Evolutionary conservation across 2,888 invertebrate species (phyloP), one percentile per base, ranked within the genome.

Genomic region (Ophonus ardosiacus): DNA sequence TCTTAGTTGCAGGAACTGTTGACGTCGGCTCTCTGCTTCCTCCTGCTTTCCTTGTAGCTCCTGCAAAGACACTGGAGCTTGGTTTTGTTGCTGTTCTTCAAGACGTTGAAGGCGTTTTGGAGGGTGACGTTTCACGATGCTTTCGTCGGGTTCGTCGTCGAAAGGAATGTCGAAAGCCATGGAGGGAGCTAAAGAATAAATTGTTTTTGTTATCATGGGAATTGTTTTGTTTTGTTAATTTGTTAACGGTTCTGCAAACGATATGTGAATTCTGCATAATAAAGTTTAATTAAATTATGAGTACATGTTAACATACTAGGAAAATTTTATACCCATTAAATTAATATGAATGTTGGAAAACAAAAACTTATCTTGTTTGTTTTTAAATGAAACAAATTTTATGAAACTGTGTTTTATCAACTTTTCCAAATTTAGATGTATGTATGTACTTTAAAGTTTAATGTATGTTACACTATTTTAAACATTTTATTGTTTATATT

Each of bases 21-120:
- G 93, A 84, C 96, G 93, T 86, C 96, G 92, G 86, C 93, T 93
- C 88, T 96, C 96, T 0, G 96, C 96, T 85, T 95, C 95, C 18
- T 95, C 95, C 86, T 95, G 91, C 88, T 95, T 96, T 88, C 94
- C 95, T 88, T 94, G 94, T 40, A 96, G 92, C 86, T 94, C 93
- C 24, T 94, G 93, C 61, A 95, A 90, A 3, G 90, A 90, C 7
- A 89, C 86, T 51, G 93, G 93, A 87, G 93, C 92, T 18, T 93
- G 93, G 0, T 92, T 90, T 78, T 92, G 92, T 1, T 94, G 93
- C 5, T 93, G 93, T 86, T 95, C 95, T 87, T 95, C 93, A 61
- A 96, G 90, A 86, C 95, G 91, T 88, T 95, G 95, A 51, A 96
- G 91, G 85, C 95, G 93, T 65, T 93, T 93, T 0, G 96, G 96